Percentiles rank a stretch among this genome's conserved stretches.
Evolutionary conservation across 2,888 invertebrate genomes (phyloP).

Genomic region (Drosophila sordidula): DNA sequence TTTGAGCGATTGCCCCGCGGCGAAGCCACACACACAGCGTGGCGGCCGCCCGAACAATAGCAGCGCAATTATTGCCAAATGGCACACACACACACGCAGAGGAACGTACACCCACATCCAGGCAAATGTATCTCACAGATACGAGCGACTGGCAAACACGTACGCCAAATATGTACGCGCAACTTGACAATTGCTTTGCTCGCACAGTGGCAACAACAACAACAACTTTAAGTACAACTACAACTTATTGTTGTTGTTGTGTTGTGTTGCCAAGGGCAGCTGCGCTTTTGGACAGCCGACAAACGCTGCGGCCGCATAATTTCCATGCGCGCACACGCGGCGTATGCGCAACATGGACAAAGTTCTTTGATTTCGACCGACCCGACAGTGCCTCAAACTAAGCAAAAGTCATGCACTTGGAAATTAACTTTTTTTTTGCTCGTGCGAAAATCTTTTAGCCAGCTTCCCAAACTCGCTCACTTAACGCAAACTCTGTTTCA

Average conservation of each 20-base stretch:
- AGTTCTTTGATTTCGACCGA: constrained; percentile 74
- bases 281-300: constrained; percentile 49
- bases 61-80: constrained; percentile 78
- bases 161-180: constrained; percentile 41
- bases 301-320: constrained; percentile 47
- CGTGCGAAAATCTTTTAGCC: constrained; percentile 68
- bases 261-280: constrained; percentile 43
- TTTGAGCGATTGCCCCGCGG: constrained; percentile 82
- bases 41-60: constrained; percentile 69
- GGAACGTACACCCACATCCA: constrained; percentile 46
- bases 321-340: constrained; percentile 69
- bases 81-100: constrained; percentile 48
- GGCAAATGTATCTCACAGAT: constrained; percentile 43
- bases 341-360: constrained; percentile 74
- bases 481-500: background rate
- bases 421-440: constrained; percentile 61
- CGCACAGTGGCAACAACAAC: constrained; percentile 49
- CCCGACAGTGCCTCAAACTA: constrained; percentile 51
- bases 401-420: constrained; percentile 72
- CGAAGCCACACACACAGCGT: constrained; percentile 77
- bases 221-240: constrained; percentile 35
- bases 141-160: constrained; percentile 37
- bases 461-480: constrained; percentile 45
- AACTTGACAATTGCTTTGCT: constrained; percentile 63
- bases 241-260: constrained; percentile 14